A percentile compares a stretch with the other conserved stretches of the same genome.
These are phyloP conservation scores for Phoenicopterus ruber DNA, from an alignment of 2,113 vertebrate species.

Conservation along the genomic window DNA sequence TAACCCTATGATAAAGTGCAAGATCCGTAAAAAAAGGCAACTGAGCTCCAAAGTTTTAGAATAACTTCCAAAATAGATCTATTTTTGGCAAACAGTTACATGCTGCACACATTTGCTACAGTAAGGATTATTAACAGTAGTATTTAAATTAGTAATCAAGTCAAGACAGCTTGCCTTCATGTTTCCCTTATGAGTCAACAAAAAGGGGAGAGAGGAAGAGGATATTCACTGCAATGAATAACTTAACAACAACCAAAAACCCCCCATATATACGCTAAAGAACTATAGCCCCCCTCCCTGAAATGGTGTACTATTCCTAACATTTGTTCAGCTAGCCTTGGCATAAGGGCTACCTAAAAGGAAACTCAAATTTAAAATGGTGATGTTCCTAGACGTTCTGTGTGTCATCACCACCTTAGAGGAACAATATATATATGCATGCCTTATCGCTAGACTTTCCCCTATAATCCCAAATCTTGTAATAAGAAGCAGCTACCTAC, in stretches of 20 bases:
- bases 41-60: not conserved
- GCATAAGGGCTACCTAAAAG: not conserved
- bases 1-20: not conserved
- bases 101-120: not conserved
- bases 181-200: not conserved
- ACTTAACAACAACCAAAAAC: not conserved
- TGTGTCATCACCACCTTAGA: not conserved
- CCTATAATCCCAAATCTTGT: not conserved
- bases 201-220: not conserved
- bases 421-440: not conserved
- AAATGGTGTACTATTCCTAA: not conserved
- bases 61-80: not conserved
- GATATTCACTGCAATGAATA: not conserved
- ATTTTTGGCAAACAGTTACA: not conserved
- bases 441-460: not conserved
- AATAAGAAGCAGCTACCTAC: not conserved
- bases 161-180: not conserved
- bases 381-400: not conserved
- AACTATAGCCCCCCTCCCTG: too few species aligned
- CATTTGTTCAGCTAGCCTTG: not conserved
- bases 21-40: not conserved
- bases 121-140: not conserved
- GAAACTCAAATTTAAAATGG: not conserved
- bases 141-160: not conserved
- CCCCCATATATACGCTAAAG: not conserved